These are phyloP conservation scores for Heliconius eleuchia DNA, from an alignment of 1,140 invertebrate species.

Conservation along the genomic window DNA sequence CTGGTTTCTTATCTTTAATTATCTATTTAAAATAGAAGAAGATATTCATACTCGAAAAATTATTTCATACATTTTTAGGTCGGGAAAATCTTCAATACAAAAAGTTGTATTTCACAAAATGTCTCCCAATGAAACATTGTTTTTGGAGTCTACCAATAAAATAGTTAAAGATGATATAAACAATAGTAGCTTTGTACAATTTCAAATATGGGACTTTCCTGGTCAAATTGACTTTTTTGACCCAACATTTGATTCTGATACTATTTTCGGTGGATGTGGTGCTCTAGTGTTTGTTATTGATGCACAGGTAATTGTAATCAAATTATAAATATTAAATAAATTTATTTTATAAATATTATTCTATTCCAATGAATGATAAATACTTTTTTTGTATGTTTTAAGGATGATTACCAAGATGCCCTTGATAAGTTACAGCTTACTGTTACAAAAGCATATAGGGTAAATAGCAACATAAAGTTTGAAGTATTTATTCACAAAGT, in stretches of 20 bases:
- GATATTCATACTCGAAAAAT: background rate
- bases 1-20: background rate
- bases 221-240: constrained; percentile 99
- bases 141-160: constrained; percentile 98
- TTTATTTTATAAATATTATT: background rate
- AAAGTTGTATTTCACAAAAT: constrained; percentile 99
- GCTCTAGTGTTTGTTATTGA: constrained; percentile 99
- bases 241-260: constrained; percentile 96
- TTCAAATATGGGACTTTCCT: constrained; percentile 99
- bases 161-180: constrained; percentile 98
- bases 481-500: constrained; percentile 99
- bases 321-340: background rate
- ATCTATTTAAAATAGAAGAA: background rate
- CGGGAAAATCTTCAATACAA: constrained; percentile 99
- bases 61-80: constrained; percentile 82
- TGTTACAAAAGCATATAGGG: constrained; percentile 96
- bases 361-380: background rate
- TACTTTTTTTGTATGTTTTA: background rate
- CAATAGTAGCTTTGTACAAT: constrained; percentile 99
- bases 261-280: constrained; percentile 96
- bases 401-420: constrained; percentile 98
- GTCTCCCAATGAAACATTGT: constrained; percentile 99
- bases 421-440: constrained; percentile 95
- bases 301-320: constrained; percentile 88
- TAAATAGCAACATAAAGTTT: constrained; percentile 98